Evolutionary conservation across 2,888 invertebrate genomes (phyloP), one percentile per base, ranked within the genome.

Genomic region (Ypsolopha scabrella): DNA sequence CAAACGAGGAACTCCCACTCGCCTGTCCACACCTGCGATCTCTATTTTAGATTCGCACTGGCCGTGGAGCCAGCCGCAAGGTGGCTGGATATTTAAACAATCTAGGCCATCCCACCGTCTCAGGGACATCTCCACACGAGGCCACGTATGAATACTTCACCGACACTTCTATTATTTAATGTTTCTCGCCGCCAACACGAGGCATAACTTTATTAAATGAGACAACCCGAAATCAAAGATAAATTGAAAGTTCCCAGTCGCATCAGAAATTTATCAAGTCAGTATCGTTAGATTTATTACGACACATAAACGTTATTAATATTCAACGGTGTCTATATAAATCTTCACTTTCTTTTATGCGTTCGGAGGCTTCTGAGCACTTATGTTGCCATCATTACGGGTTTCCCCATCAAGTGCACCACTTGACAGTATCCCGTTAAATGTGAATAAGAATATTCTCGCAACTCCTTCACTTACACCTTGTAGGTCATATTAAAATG

Each of bases 81-180:
- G 81, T 82, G 76, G 69, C 74, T 72, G 67, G 73, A 79, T 75
- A 49, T 83, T 83, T 85, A 80, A 73, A 82, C 72, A 80, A 80
- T 78, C 79, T 83, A 70, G 85, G 85, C 80, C 82, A 75, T 68
- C 63, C 63, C 65, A 73, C 72, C 72, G 78, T 80, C 76, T 83
- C 82, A 80, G 70, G 86, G 86, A 83, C 82, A 60, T 64, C 68
- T 68, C 67, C 67, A 58, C 61, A 60, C 67, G 65, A 70, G 68
- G 63, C 60, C 60, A 53, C 55, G 44, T 53, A 53, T 57, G 55
- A 59, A 62, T 65, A 62, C 72, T 65, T 64, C 62, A 63, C 60
- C 64, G 58, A 64, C 63, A 63, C 53, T 35, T 54, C 55, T 57
- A 55, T 51, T 59, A 53, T 58, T 60, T 58, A 13, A 43, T 13